Conservation (phyloP, 1,140 invertebrate species). For the Yoshiicerus persimilis region DNA sequence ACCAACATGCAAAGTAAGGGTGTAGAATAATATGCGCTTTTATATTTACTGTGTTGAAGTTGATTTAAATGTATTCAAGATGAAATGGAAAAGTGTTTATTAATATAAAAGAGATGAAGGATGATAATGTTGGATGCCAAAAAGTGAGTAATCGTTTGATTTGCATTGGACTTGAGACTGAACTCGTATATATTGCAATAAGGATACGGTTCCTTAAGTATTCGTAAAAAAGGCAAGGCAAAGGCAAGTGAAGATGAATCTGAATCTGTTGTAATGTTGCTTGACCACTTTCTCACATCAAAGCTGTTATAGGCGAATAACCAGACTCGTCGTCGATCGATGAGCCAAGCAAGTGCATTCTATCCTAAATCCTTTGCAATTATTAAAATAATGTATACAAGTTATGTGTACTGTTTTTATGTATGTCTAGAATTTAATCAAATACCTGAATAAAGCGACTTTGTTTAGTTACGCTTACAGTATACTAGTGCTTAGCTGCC, state of each 20-base stretch:
- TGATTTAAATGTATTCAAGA: too few relatives aligned
- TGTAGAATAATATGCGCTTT: neutral
- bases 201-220: neutral
- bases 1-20: too few relatives aligned
- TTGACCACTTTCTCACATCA: constrained; percentile 14
- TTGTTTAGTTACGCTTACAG: neutral
- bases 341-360: neutral
- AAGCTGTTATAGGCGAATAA: neutral
- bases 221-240: neutral
- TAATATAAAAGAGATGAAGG: neutral
- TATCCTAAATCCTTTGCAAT: neutral
- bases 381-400: neutral
- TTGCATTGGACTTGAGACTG: neutral
- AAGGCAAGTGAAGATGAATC: neutral
- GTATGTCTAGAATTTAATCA: neutral
- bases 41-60: too few relatives aligned
- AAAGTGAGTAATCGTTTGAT: neutral
- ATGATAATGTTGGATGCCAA: neutral
- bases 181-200: neutral
- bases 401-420: neutral
- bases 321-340: too few relatives aligned
- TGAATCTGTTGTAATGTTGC: neutral
- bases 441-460: neutral
- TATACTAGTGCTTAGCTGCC: neutral
- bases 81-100: neutral